Conservation (phyloP, 2,113 vertebrate genomes). For the Varanus salvator region DNA sequence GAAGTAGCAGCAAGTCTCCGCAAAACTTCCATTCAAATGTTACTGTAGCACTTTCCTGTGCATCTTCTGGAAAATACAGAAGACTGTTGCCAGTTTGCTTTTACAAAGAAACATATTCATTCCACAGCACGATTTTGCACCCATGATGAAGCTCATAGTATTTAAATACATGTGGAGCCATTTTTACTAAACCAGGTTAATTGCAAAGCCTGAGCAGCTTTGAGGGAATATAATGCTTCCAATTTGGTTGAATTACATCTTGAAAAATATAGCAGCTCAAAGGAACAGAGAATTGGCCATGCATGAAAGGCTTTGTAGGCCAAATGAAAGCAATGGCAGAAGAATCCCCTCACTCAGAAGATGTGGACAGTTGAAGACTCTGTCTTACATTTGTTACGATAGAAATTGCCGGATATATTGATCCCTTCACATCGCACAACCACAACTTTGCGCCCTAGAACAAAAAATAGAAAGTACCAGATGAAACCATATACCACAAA, state of each 20-base stretch:
- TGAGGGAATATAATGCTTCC: background rate
- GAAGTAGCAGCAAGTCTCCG: background rate
- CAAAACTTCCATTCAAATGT: background rate
- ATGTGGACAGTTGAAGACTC: background rate
- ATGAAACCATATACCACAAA: background rate
- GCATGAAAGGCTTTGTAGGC: background rate
- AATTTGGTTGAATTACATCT: background rate
- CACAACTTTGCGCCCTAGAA: conserved; percentile 88
- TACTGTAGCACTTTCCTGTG: too few species aligned
- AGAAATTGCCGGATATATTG: conserved; percentile 94
- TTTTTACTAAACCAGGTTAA: background rate
- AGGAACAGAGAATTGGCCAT: background rate
- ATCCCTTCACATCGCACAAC: conserved; percentile 92
- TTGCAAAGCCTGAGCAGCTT: background rate
- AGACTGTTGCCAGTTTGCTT: background rate
- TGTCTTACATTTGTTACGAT: conserved; percentile 89
- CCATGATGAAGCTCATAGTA: background rate
- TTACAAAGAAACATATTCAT: background rate
- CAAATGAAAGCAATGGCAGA: background rate
- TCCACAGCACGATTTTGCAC: background rate
- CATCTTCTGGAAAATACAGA: background rate
- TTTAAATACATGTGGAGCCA: background rate
- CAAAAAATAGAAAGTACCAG: background rate
- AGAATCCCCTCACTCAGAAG: background rate
- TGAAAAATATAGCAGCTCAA: background rate